Base-by-base conservation (phyloP, 2,113 vertebrate genomes). In the Colistium nudipinnis region DNA sequence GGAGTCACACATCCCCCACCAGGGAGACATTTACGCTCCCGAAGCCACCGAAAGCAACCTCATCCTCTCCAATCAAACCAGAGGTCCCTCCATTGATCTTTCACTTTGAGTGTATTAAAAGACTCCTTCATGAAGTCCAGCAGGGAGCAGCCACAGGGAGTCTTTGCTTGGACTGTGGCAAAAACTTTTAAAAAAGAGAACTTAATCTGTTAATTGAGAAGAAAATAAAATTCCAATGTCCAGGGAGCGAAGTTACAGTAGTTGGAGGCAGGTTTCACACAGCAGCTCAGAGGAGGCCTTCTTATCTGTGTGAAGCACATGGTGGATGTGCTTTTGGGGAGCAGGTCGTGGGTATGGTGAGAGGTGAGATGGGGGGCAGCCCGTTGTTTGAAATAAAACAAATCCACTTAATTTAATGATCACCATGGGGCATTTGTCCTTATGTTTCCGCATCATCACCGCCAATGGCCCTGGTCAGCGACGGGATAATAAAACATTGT, bases 291-390 rank as follows among this genome's bases (percentile, higher is more conserved):
- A 24, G 31, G 22, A 71, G 38, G 53, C 41, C 33, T 54, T 47
- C 17, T 31, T 61, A 81, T 80, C 33, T 38, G 28, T 56, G 47
- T 66, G 59, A 39, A 54, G 38, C 55, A 66, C 68, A 73, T 33
- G 64, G 43, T 30, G 44, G 11, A 36, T 31, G 8, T 44, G 44
- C 7, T 56, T 47, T 43, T 17, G 31, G 19, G 49, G 57, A 10
- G 28, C 6, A 47, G 59, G 28, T 20, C 24, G 1, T 12, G 22
- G 33, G 33, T 33, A 12, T 8, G 7, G n/a, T 1, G 11, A 14
- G 36, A 44, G 41, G 41, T 10, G 43, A 6, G 22, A 19, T 27
- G 17, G 27, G 6, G 41, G 36, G 33, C 45, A 45, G 24, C 20
- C 17, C 1, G 2, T 4, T 7, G 22, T 20, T 25, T 41, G 2